phyloP scores from a whole-genome alignment of 2,113 vertebrate genomes.

The Lethenteron reissneri region DNA sequence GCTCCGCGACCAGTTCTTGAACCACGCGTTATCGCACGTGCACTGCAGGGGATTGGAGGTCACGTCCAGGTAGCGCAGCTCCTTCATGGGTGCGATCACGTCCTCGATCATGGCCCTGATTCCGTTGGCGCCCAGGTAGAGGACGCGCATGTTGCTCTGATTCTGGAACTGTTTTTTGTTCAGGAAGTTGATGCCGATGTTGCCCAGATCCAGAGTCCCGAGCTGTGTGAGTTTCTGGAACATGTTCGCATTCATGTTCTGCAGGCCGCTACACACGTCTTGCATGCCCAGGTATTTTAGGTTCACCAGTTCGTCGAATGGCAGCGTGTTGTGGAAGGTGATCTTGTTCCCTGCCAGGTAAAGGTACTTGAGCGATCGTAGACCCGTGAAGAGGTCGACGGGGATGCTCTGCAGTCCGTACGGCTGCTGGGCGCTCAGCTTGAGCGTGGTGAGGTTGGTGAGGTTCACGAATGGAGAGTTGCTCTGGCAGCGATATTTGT shows the following conservation, averaged over 20 bases:
- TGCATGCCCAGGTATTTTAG: slow-evolving; percentile 28
- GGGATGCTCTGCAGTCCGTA: slow-evolving; percentile 16
- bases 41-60: slow-evolving; percentile 38
- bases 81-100: slow-evolving; percentile 19
- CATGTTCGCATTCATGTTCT: slow-evolving; percentile 25
- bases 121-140: slow-evolving; percentile 36
- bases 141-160: slow-evolving; percentile 24
- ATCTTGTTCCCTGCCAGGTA: slow-evolving; percentile 31
- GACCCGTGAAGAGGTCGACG: slow-evolving; percentile 13
- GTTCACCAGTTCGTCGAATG: slow-evolving; percentile 33
- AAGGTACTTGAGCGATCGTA: slow-evolving; percentile 15
- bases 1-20: slow-evolving; percentile 14
- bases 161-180: slow-evolving; percentile 35
- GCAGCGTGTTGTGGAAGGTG: slow-evolving; percentile 17
- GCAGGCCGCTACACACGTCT: slow-evolving; percentile 22
- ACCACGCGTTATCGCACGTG: slow-evolving; percentile 24
- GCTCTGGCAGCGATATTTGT: slow-evolving; percentile 13
- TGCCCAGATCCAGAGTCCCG: slow-evolving; percentile 28
- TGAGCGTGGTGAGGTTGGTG: slow-evolving; percentile 15
- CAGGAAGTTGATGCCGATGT: slow-evolving; percentile 28
- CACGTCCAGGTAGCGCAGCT: slow-evolving; percentile 39
- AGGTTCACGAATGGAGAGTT: slow-evolving; percentile 26
- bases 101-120: slow-evolving; percentile 22
- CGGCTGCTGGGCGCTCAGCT: slow-evolving; percentile 14
- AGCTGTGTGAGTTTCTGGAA: slow-evolving; percentile 40